Evolutionary conservation across 1,140 invertebrate species (phyloP), one percentile per base, ranked within the genome.

Genomic region (Drosophila ficusphila): DNA sequence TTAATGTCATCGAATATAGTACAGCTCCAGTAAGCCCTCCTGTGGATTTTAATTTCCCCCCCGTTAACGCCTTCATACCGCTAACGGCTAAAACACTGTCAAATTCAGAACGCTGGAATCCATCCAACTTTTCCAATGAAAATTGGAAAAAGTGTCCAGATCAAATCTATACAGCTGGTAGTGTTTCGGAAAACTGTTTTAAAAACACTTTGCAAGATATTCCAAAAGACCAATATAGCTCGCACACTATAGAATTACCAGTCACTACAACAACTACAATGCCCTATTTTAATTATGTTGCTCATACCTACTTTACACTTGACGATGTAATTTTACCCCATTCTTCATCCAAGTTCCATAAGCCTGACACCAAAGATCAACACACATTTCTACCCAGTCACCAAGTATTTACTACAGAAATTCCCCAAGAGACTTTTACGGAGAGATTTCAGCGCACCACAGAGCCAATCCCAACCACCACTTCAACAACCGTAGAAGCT

Each of bases 271-370:
- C 71, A 38, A 74, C 71, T 4, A 65, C 14, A 9, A 5, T 74
- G 6, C 70, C 71, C 0, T 74, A 51, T 16, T 33, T 46, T 19
- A 73, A 74, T 12, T 74, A 74, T 38, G 61, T 74, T 21, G 72
- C 69, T 9, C 71, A 74, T n/a, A 74, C 71, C 8, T 74, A 56
- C 25, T 74, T 74, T 12, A 74, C 71, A 0, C 19, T 74, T 0
- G 71, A 74, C 12, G 71, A 74, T 33, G 71, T 74, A 0, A 74
- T 74, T 38, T 21, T 74, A 16, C 71, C 71, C 0, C 44, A 70
- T 5, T 65, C 65, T 12, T 31, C 39, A 6, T 36, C 47, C 2
- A 47, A 47, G 18, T 46, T 46, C 0, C 12, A 7, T 7, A 46
- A 73, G 18, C 27, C 57, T 7, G 25, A 14, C 1, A 9, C 60